Base-by-base conservation (phyloP, 2,888 invertebrate species). In the Aphodius sticticus region DNA sequence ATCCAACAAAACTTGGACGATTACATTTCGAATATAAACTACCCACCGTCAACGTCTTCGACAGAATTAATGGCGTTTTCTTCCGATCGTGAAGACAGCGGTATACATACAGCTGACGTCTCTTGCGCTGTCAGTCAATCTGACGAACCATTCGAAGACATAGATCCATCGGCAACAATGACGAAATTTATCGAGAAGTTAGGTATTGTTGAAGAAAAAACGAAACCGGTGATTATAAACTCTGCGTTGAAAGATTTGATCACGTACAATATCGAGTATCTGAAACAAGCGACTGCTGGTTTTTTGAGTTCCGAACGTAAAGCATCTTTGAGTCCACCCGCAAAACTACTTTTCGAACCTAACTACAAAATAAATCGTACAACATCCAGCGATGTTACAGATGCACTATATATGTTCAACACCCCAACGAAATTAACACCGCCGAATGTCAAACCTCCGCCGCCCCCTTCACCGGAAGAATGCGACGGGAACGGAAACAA, bases 71-170 rank as follows among this genome's bases (percentile, higher is more conserved):
- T 93, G 83, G 92, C 92, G 75, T 91, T 87, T 78, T 88, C 89
- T 72, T 90, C 90, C 9, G 95, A 94, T 87, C 92, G 93, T 70
- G 96, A 96, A 88, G 96, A 96, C 86, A 94, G 94, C 82, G 95
- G 95, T 2, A 94, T 95, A 82, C 95, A 96, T 84, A 94, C 95
- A 6, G 95, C 95, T 2, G 94, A 95, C 14, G 95, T 94, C 78
- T 95, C 95, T 16, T 94, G 94, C 84, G 94, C 93, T 38, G 92
- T 93, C 26, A 92, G 92, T 85, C 95, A 95, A 85, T 93, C 94
- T 76, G 95, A 95, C 87, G 95, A 95, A 84, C 92, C 93, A 16
- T 92, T 92, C 77, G 94, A 94, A 85, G 88, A 88, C 79, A 82
- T 83, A 35, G 87, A 88, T 79, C 83, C 85, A 75, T 85, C 86